Conservation (phyloP, 2,797 vertebrate genomes). For the Urosaurus nigricauda region DNA sequence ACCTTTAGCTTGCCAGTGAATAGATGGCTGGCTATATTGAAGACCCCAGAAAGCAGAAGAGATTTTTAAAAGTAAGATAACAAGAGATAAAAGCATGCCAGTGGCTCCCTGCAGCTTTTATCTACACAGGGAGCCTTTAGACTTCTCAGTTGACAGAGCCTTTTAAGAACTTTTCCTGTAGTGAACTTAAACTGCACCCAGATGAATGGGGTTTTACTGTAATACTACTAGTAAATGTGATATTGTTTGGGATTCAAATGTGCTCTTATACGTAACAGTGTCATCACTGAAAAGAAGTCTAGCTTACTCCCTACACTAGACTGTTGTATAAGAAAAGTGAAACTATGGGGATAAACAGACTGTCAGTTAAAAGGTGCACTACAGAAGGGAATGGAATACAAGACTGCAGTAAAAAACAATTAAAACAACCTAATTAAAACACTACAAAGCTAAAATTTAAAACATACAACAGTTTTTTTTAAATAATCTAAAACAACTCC, state of each 20-base stretch:
- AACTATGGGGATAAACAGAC: too few relatives aligned
- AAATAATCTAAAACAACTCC: too few relatives aligned
- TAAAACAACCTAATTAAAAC: too few relatives aligned
- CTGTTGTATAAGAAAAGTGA: not conserved
- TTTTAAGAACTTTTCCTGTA: not conserved
- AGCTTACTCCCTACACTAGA: not conserved
- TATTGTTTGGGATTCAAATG: not conserved
- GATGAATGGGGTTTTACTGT: not conserved
- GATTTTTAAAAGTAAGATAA: not conserved
- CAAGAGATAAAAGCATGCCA: not conserved
- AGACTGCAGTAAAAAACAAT: too few relatives aligned
- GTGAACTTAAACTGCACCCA: not conserved
- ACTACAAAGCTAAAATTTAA: too few relatives aligned
- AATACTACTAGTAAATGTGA: not conserved
- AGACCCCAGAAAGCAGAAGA: not conserved
- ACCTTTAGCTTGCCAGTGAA: not conserved
- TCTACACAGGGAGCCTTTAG: not conserved
- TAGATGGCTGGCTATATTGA: not conserved
- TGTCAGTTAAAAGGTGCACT: too few relatives aligned
- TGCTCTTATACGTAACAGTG: not conserved
- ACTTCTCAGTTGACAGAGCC: not conserved
- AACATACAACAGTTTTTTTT: too few relatives aligned
- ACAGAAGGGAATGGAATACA: too few relatives aligned
- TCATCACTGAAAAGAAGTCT: not conserved
- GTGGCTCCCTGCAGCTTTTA: not conserved